Evolutionary conservation across 2,797 vertebrate species (phyloP).

Genomic region (Xiphorhynchus erythropygius): DNA sequence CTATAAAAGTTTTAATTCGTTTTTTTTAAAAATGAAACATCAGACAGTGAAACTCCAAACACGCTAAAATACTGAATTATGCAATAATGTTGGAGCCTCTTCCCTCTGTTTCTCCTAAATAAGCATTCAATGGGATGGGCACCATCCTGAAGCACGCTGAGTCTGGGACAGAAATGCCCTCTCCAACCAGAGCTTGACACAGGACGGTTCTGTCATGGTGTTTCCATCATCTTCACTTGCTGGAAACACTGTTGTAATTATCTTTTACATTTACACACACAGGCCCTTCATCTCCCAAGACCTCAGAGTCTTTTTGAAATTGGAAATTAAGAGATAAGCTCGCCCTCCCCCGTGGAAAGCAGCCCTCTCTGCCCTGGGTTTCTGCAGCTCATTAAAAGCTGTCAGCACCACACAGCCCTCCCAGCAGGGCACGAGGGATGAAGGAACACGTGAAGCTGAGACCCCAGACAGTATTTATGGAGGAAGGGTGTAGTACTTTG

Average conservation of each 20-base stretch:
- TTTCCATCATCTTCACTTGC: neutral
- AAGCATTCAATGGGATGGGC: neutral
- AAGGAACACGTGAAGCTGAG: neutral
- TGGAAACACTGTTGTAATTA: neutral
- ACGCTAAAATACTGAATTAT: neutral
- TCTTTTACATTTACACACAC: neutral
- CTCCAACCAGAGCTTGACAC: neutral
- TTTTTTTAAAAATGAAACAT: neutral
- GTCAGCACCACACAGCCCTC: conserved; percentile 14
- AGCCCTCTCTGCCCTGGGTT: neutral
- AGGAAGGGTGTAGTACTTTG: neutral
- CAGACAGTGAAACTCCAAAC: neutral
- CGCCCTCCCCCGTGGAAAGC: neutral
- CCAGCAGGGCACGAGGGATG: neutral
- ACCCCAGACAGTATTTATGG: neutral
- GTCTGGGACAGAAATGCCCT: neutral
- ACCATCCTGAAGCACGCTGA: neutral
- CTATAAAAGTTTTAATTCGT: neutral
- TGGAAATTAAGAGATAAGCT: conserved; percentile 53
- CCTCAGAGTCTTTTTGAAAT: neutral
- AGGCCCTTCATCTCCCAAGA: neutral
- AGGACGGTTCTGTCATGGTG: accelerated
- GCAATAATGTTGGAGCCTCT: neutral
- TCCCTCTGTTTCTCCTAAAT: neutral
- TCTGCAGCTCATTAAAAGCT: conserved; percentile 56